These are phyloP conservation scores for Ctenochaetus hawaiiensis DNA, from an alignment of 2,797 vertebrate genomes.

Conservation along the genomic window DNA sequence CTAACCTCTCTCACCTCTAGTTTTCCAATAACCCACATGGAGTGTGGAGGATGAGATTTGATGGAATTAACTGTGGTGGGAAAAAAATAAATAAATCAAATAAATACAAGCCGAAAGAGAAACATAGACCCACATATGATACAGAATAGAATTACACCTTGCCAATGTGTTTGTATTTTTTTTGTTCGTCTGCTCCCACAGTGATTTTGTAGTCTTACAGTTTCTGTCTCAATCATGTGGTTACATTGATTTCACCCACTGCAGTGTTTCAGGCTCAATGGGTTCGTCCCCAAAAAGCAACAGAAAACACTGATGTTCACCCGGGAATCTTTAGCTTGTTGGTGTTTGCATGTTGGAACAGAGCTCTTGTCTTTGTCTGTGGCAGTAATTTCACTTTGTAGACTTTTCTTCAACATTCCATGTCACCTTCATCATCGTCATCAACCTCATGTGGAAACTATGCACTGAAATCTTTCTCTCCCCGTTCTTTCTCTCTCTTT, in stretches of 20 bases:
- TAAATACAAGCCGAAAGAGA: conserved; percentile 59
- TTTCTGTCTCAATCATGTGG: conserved; percentile 27
- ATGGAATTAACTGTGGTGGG: conserved; percentile 68
- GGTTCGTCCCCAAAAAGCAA: conserved; percentile 43
- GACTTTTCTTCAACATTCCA: conserved; percentile 29
- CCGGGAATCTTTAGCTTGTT: conserved; percentile 28
- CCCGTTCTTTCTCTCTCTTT: neutral
- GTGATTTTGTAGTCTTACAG: conserved; percentile 12
- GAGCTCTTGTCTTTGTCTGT: conserved; percentile 46
- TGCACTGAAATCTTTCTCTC: conserved; percentile 24
- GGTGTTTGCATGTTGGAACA: conserved; percentile 38
- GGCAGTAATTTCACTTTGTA: conserved; percentile 37
- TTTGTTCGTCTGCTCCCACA: conserved; percentile 46
- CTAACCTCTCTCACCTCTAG: conserved; percentile 60
- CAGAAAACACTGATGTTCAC: conserved; percentile 33
- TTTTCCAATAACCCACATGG: conserved; percentile 79
- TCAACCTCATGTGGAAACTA: conserved; percentile 70
- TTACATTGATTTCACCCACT: conserved; percentile 46
- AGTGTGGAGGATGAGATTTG: conserved; percentile 85
- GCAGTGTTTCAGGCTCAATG: conserved; percentile 38
- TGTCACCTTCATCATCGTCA: conserved; percentile 46
- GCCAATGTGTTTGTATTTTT: conserved; percentile 28
- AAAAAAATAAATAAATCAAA: conserved; percentile 58
- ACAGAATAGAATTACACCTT: conserved; percentile 44
- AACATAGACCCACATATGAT: conserved; percentile 30